phyloP scores from a whole-genome alignment of 2,797 vertebrate species.

The Choloepus didactylus region DNA sequence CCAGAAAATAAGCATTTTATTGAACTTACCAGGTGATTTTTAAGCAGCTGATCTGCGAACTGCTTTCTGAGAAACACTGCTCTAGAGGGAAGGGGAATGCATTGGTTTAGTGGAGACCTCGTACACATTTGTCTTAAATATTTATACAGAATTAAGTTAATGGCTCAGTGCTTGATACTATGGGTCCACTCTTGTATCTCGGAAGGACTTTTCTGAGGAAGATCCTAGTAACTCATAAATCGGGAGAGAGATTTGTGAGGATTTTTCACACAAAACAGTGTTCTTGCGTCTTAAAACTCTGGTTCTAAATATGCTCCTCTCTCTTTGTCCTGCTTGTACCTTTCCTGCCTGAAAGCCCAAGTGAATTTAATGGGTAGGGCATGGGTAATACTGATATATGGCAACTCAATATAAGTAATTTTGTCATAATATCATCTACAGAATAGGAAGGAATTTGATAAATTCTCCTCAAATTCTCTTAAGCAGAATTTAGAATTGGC shows the following conservation, averaged over 20 bases:
- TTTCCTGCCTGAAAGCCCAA: conserved; percentile 46
- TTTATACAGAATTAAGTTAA: conserved; percentile 32
- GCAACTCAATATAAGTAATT: conserved; percentile 27
- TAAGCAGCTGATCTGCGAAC: background rate
- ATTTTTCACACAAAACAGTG: background rate
- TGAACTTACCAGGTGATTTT: background rate
- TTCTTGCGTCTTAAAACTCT: background rate
- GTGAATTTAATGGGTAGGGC: conserved; percentile 20
- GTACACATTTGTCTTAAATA: conserved; percentile 21
- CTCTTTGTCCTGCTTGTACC: background rate
- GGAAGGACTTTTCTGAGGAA: conserved; percentile 20
- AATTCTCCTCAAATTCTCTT: background rate
- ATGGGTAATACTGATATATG: background rate
- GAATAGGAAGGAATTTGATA: conserved; percentile 54
- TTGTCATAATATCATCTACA: conserved; percentile 32
- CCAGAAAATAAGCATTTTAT: background rate
- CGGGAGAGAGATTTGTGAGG: background rate
- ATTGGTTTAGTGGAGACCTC: background rate
- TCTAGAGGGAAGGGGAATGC: background rate
- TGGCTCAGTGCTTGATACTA: background rate
- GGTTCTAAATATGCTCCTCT: background rate
- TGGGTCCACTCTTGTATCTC: background rate
- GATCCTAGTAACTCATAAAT: background rate
- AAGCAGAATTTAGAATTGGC: background rate
- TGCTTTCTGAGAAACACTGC: conserved; percentile 7